Conservation (phyloP, 2,888 invertebrate genomes). For the Diarsia mendica region DNA sequence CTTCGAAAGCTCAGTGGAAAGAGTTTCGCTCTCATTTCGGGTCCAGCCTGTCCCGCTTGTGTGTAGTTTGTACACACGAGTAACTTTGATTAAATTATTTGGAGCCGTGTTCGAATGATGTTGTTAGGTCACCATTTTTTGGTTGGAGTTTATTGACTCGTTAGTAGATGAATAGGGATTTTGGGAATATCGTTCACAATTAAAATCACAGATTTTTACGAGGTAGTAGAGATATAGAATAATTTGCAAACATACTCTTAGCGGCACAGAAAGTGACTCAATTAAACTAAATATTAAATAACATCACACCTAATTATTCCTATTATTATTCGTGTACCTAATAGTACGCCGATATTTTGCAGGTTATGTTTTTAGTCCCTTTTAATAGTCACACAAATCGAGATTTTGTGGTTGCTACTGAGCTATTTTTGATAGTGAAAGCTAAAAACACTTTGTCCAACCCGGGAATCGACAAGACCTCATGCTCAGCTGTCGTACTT, state of each 20-base stretch:
- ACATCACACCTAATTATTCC: not conserved
- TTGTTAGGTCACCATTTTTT: constrained; percentile 5
- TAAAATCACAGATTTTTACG: not conserved
- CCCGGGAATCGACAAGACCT: too few relatives aligned
- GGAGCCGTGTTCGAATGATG: constrained; percentile 10
- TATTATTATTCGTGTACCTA: too few relatives aligned
- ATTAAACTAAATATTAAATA: not conserved
- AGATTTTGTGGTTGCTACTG: too few relatives aligned
- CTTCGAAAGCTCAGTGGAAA: constrained; percentile 36
- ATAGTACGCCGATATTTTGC: too few relatives aligned
- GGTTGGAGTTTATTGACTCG: not conserved
- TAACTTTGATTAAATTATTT: constrained; percentile 43
- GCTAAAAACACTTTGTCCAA: too few relatives aligned
- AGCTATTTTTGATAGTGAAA: too few relatives aligned
- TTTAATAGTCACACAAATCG: too few relatives aligned
- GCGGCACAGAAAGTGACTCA: not conserved
- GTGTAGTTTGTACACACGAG: constrained; percentile 39
- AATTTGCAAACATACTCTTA: not conserved
- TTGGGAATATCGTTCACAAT: too few relatives aligned
- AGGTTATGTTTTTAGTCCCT: too few relatives aligned
- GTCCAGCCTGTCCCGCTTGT: constrained; percentile 11
- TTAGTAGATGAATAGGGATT: not conserved
- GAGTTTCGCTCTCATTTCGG: constrained; percentile 35
- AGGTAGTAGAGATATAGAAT: not conserved
- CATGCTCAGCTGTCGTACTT: too few relatives aligned